Evolutionary conservation across 2,888 invertebrate genomes (phyloP).

Genomic region (Coronaproctus castanopsis): DNA sequence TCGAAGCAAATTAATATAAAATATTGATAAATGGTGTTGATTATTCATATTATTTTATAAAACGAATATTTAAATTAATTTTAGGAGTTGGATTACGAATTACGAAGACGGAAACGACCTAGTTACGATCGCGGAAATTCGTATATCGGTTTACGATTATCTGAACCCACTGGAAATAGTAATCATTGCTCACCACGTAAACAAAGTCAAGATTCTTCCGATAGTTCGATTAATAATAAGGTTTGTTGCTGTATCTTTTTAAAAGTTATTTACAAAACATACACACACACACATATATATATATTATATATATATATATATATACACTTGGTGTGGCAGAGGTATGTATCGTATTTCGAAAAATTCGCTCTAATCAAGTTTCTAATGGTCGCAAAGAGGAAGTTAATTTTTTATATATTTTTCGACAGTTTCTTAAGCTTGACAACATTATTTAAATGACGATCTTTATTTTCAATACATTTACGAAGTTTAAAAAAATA

Average conservation of each 20-base stretch:
- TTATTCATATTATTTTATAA: neutral
- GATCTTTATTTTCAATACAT: no score
- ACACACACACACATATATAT: no score
- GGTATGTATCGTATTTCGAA: no score
- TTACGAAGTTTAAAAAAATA: no score
- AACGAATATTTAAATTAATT: neutral
- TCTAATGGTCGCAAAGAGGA: no score
- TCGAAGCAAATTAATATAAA: neutral
- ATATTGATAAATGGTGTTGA: neutral
- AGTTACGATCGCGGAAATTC: slow-evolving; percentile 40
- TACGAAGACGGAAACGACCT: slow-evolving; percentile 41
- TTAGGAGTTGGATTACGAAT: slow-evolving; percentile 46
- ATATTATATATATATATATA: no score
- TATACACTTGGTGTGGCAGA: no score
- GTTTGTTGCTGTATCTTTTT: neutral
- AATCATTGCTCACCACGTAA: slow-evolving; percentile 20
- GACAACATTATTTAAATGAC: no score
- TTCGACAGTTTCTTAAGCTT: no score
- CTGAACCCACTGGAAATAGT: slow-evolving; percentile 24
- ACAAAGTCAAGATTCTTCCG: slow-evolving; percentile 17
- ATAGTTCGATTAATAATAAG: slow-evolving; percentile 7
- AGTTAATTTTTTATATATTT: no score
- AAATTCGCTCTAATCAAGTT: no score
- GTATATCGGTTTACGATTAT: slow-evolving; percentile 52
- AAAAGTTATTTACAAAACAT: neutral